A percentile compares a stretch with the other conserved stretches of the same genome.
Evolutionary conservation across 2,797 vertebrate species (phyloP).

Genomic region (Myotis pilosus): DNA sequence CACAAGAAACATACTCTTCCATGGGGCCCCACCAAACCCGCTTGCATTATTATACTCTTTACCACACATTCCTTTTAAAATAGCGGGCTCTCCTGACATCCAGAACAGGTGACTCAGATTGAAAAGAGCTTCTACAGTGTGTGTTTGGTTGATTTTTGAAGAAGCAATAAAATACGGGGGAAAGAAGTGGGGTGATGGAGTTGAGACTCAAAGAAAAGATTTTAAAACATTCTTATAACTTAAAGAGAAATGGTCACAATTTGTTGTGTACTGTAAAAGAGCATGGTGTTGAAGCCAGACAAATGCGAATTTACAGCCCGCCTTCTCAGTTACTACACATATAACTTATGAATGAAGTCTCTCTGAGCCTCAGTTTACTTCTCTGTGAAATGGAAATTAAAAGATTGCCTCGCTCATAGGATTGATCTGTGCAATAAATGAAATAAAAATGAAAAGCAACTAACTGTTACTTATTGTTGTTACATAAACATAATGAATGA

Average conservation of each 20-base stretch:
- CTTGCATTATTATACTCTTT: not conserved
- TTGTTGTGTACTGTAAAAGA: not conserved
- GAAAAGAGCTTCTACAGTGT: not conserved
- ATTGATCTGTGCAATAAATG: not conserved
- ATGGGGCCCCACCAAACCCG: not conserved
- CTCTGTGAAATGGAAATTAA: not conserved
- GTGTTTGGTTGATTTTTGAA: not conserved
- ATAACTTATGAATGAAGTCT: not conserved
- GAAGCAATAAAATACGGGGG: not conserved
- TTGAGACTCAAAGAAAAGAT: not conserved
- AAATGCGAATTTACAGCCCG: not conserved
- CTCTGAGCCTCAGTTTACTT: not conserved
- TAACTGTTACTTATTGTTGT: too few species aligned
- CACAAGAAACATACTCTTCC: not conserved
- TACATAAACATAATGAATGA: too few species aligned
- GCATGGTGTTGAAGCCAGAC: not conserved
- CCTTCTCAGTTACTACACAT: not conserved
- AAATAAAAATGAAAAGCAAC: too few species aligned
- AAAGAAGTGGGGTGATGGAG: not conserved
- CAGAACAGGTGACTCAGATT: not conserved
- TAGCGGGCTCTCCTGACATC: not conserved
- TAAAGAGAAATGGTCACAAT: not conserved
- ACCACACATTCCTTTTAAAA: not conserved
- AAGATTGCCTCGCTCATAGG: not conserved
- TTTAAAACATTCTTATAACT: not conserved